Conservation (phyloP, 2,797 vertebrate species). For the Tarsius wallacei region DNA sequence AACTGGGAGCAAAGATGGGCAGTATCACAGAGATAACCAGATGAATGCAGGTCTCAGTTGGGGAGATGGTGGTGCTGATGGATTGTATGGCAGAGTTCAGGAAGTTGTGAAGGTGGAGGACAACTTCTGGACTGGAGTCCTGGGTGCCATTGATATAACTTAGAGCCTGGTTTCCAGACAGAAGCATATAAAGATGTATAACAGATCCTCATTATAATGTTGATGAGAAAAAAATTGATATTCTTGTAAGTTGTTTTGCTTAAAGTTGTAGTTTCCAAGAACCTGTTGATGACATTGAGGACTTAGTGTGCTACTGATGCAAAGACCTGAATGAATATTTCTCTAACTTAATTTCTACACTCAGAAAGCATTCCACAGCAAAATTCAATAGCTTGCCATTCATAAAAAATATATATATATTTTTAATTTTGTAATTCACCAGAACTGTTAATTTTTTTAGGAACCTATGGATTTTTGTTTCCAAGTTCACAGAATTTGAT, state of each 20-base stretch:
- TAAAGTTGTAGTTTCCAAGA: neutral
- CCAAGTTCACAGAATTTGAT: conserved; percentile 99
- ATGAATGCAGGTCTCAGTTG: neutral
- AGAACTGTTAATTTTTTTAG: conserved; percentile 88
- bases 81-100: neutral
- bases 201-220: neutral
- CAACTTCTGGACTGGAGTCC: neutral
- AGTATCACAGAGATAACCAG: fast-evolving
- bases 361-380: neutral
- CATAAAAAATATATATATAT: neutral
- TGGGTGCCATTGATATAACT: no score
- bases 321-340: neutral
- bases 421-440: conserved; percentile 63
- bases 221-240: neutral
- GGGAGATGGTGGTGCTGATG: neutral
- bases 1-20: neutral
- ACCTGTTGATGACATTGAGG: neutral
- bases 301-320: neutral
- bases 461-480: conserved; percentile 99
- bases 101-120: neutral
- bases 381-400: neutral
- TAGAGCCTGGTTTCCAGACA: neutral
- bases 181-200: neutral
- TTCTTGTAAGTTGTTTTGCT: neutral
- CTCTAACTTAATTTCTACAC: neutral